Evolutionary conservation across 1,140 invertebrate species (phyloP), one percentile per base, ranked within the genome.

Genomic region (Lepidurus couesii): DNA sequence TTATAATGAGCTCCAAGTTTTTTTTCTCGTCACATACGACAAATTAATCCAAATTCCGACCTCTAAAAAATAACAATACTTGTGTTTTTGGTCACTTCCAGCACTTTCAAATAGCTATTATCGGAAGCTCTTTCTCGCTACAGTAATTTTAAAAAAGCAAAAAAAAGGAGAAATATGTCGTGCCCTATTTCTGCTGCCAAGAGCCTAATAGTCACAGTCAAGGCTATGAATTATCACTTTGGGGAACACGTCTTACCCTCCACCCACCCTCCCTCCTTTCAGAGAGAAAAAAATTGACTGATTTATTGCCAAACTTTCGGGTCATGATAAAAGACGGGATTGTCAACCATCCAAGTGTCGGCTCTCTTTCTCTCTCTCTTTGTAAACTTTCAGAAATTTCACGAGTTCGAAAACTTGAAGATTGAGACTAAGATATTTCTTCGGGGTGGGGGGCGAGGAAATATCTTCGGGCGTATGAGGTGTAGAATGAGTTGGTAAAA

Each of bases 291-390:
- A 65, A 65, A 65, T 13, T 65, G 8, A 21, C 53, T 65, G 53
- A 65, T 65, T 65, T 65, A 65, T 65, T n/a, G 9, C 53, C 53
- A 65, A 65, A 65, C 53, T 65, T 34, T 65, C n/a, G 53, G 53
- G 53, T 65, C 53, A n/a, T 65, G 53, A 65, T 65, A 65, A 65
- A 65, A 65, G 53, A 65, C 53, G 53, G 53, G 53, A 65, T 65
- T 65, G 53, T 65, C 53, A 65, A 65, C 53, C 53, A 65, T 65
- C 53, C 53, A 65, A 65, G 21, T 16, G 53, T 65, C 53, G 53
- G 53, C 21, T 65, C 34, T 34, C 47, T 9, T 65, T 65, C 47
- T 21, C 21, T 65, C 53, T 65, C 53, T 9, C 53, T 65, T 65
- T 65, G 53, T 65, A 65, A 65, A 16, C 53, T 65, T 65, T 65